Percentiles rank a stretch among this genome's conserved stretches.
Conservation (phyloP, 2,797 vertebrate species). For the Leptoclinus maculatus region DNA sequence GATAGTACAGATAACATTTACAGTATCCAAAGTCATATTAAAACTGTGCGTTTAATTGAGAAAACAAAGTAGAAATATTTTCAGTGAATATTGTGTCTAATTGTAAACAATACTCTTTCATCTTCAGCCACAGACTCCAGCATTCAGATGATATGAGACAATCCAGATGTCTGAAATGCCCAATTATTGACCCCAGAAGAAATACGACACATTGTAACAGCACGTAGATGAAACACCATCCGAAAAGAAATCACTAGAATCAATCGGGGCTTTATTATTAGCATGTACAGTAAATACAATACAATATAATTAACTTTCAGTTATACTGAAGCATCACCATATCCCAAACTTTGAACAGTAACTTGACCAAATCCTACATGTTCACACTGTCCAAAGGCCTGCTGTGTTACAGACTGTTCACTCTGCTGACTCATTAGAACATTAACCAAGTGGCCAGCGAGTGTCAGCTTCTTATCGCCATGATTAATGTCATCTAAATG, state of each 20-base stretch:
- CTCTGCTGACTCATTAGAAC: slow-evolving; percentile 44
- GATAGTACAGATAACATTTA: not conserved
- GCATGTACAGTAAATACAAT: not conserved
- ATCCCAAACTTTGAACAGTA: not conserved
- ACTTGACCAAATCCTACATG: not conserved
- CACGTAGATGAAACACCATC: not conserved
- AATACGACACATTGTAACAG: not conserved
- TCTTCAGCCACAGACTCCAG: slow-evolving; percentile 6
- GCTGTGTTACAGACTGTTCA: not conserved
- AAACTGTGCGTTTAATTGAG: not conserved
- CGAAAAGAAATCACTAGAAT: not conserved
- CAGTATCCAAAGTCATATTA: not conserved
- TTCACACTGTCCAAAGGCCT: not conserved
- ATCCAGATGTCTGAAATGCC: not conserved
- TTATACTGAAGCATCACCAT: not conserved
- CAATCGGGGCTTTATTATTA: not conserved
- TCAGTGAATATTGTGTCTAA: not conserved
- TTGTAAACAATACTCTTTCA: not conserved
- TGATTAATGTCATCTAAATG: slow-evolving; percentile 63
- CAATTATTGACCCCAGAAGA: not conserved
- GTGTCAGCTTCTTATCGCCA: slow-evolving; percentile 56
- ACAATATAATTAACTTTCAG: not conserved
- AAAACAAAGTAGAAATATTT: slow-evolving; percentile 1
- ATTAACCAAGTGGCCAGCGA: slow-evolving; percentile 35
- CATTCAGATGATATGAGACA: not conserved